A percentile compares a stretch with the other conserved stretches of the same genome.
Evolutionary conservation across 2,888 invertebrate genomes (phyloP).

Genomic region (Gortyna flavago): DNA sequence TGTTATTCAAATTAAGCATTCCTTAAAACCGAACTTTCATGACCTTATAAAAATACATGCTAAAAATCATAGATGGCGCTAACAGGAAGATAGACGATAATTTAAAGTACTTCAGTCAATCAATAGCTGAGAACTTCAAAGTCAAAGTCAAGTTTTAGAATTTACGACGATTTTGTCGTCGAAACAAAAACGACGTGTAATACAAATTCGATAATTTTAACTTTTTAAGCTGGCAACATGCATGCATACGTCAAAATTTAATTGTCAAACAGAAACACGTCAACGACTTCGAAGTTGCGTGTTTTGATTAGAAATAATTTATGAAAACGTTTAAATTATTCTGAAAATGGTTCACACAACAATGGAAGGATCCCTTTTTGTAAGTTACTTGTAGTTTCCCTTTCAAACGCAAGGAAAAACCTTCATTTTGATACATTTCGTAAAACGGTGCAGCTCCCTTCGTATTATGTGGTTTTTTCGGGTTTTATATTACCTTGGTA

Average conservation of each 20-base stretch:
- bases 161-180: neutral
- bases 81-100: rapidly evolving
- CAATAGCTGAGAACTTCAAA: neutral
- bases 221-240: neutral
- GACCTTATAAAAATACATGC: rapidly evolving
- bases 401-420: neutral
- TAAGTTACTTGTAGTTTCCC: constrained; percentile 70
- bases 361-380: constrained; percentile 85
- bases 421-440: neutral
- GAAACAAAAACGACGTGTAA: constrained; percentile 6
- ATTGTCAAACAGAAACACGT: constrained; percentile 66
- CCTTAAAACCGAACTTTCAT: neutral
- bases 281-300: constrained; percentile 54
- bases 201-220: neutral
- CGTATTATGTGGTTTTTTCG: neutral
- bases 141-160: neutral
- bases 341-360: constrained; percentile 83
- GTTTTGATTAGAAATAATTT: constrained; percentile 37
- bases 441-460: neutral
- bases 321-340: constrained; percentile 28
- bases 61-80: constrained; percentile 3
- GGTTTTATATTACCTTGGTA: neutral
- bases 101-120: neutral
- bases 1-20: neutral
- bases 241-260: constrained; percentile 33